Percentiles rank a stretch among this genome's conserved stretches.
Evolutionary conservation across 1,140 invertebrate genomes (phyloP).

Genomic region (Tetramorium alpestre): DNA sequence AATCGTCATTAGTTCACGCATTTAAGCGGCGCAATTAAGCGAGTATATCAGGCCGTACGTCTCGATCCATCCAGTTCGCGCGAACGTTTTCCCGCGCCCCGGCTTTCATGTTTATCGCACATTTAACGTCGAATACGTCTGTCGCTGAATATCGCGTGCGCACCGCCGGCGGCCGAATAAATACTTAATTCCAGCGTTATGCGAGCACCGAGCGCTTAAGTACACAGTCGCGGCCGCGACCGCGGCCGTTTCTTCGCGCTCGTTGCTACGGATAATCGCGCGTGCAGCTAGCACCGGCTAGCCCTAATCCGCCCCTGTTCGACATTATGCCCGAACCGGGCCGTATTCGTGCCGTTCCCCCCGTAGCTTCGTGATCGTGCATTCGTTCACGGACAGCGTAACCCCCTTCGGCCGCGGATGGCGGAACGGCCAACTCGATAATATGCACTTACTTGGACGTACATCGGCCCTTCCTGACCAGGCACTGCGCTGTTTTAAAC

Average conservation of each 20-base stretch:
- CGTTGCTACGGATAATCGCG: slow-evolving; percentile 70
- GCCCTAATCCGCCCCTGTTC: slow-evolving; percentile 53
- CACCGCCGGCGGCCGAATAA: slow-evolving; percentile 56
- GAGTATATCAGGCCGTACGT: background rate
- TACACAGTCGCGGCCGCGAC: slow-evolving; percentile 59
- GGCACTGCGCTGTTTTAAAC: slow-evolving; percentile 33
- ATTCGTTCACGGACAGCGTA: slow-evolving; percentile 52
- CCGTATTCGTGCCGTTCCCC: slow-evolving; percentile 40
- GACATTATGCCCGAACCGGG: slow-evolving; percentile 44
- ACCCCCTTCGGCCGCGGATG: slow-evolving; percentile 15
- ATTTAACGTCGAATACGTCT: slow-evolving; percentile 42
- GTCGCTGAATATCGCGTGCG: slow-evolving; percentile 64
- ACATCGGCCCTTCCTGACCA: slow-evolving; percentile 17
- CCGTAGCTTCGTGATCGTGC: slow-evolving; percentile 49
- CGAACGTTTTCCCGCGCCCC: slow-evolving; percentile 23
- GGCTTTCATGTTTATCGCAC: slow-evolving; percentile 46
- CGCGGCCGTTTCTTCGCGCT: slow-evolving; percentile 64
- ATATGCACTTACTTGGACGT: slow-evolving; percentile 54
- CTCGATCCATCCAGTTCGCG: background rate
- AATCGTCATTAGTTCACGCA: slow-evolving; percentile 4
- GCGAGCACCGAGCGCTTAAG: slow-evolving; percentile 46
- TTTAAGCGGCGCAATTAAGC: slow-evolving; percentile 29
- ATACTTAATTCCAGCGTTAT: slow-evolving; percentile 49
- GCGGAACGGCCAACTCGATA: slow-evolving; percentile 53
- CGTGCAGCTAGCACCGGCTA: slow-evolving; percentile 56